Percentiles rank a stretch among this genome's conserved stretches.
Conservation (phyloP, 2,113 vertebrate genomes). For the Triplophysa dalaica region DNA sequence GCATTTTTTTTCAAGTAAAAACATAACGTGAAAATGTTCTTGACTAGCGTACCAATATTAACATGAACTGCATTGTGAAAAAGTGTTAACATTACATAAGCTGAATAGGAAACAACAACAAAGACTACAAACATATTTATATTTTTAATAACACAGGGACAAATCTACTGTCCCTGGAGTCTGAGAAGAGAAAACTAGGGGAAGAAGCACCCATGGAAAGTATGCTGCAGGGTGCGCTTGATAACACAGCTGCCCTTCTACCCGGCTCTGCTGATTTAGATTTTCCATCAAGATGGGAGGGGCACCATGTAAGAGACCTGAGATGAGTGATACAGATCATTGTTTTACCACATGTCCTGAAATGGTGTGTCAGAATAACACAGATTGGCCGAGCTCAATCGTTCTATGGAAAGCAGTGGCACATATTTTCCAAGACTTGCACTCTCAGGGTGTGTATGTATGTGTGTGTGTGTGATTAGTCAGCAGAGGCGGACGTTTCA, state of each 20-base stretch:
- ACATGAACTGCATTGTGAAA: no score
- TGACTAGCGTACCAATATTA: no score
- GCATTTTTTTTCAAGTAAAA: no score
- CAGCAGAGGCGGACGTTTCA: slow-evolving; percentile 45
- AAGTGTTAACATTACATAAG: no score
- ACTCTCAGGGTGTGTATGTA: slow-evolving; percentile 29
- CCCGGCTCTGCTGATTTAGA: slow-evolving; percentile 55
- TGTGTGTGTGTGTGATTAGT: slow-evolving; percentile 46
- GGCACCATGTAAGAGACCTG: slow-evolving; percentile 6
- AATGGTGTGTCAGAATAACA: slow-evolving; percentile 37
- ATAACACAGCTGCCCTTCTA: slow-evolving; percentile 57
- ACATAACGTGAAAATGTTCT: no score
- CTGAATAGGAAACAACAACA: not conserved
- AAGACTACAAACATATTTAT: not conserved
- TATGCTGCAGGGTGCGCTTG: slow-evolving; percentile 54
- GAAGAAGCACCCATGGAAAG: slow-evolving; percentile 56
- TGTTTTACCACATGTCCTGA: slow-evolving; percentile 41
- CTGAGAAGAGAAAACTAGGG: slow-evolving; percentile 36
- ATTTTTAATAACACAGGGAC: slow-evolving; percentile 29
- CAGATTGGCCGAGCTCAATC: slow-evolving; percentile 38
- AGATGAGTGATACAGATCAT: slow-evolving; percentile 25
- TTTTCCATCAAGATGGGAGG: slow-evolving; percentile 53
- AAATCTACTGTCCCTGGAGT: slow-evolving; percentile 35
- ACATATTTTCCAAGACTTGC: slow-evolving; percentile 53
- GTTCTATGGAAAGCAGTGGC: slow-evolving; percentile 39